These are phyloP conservation scores for Xerus inauris DNA, from an alignment of 2,113 vertebrate species.

Conservation along the genomic window DNA sequence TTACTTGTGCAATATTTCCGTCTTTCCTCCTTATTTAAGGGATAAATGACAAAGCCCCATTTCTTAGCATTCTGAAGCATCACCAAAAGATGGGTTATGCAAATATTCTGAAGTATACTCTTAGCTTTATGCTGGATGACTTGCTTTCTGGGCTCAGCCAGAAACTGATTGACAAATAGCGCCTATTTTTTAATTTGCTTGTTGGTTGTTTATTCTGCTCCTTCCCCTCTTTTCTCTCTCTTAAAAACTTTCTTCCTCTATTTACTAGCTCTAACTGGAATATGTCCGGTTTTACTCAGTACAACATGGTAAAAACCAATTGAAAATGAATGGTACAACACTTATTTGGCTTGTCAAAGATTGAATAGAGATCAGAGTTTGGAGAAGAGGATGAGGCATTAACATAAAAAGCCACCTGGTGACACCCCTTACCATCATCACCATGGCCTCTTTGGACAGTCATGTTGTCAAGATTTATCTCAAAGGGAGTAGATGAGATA, in stretches of 20 bases:
- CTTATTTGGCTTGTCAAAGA: neutral
- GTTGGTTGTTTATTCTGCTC: neutral
- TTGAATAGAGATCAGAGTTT: neutral
- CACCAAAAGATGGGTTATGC: neutral
- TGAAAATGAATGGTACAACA: neutral
- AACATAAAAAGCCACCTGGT: neutral
- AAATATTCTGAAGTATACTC: neutral
- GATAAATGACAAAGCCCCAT: neutral
- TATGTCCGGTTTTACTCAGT: neutral
- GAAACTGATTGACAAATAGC: neutral
- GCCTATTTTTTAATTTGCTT: neutral
- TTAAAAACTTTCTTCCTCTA: neutral
- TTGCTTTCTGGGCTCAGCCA: neutral
- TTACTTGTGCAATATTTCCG: neutral
- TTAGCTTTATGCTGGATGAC: neutral
- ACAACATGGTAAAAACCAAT: neutral
- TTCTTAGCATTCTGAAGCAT: neutral
- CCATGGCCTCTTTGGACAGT: neutral
- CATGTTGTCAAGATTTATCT: neutral
- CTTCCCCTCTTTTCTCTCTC: too few relatives aligned
- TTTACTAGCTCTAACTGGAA: neutral
- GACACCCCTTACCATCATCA: neutral
- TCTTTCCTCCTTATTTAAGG: neutral
- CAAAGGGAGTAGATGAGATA: neutral
- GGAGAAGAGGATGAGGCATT: too few relatives aligned